phyloP scores from a whole-genome alignment of 2,888 invertebrate genomes.

The Latrodectus elegans region DNA sequence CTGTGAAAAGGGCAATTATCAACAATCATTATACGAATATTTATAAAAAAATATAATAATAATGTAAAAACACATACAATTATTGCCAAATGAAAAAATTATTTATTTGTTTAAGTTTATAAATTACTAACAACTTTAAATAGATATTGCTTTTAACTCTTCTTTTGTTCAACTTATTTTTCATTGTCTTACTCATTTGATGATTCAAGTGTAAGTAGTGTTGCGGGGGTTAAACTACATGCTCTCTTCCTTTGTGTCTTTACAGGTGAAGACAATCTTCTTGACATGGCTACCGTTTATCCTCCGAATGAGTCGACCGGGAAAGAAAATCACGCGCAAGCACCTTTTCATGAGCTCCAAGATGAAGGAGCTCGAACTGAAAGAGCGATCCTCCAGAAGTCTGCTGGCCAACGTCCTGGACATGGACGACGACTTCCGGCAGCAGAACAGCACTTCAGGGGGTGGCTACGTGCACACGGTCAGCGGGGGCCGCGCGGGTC shows the following conservation, averaged over 20 bases:
- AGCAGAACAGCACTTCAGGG: constrained; percentile 48
- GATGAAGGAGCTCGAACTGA: constrained; percentile 86
- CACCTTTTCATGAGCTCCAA: constrained; percentile 84
- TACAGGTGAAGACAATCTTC: constrained; percentile 93
- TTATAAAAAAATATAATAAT: too few species aligned
- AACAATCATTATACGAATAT: too few species aligned
- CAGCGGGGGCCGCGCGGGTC: constrained; percentile 77
- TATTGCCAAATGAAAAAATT: too few species aligned
- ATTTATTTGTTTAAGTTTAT: too few species aligned
- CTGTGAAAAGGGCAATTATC: too few species aligned
- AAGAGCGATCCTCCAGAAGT: constrained; percentile 93
- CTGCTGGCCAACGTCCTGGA: constrained; percentile 96
- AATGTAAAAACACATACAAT: too few species aligned
- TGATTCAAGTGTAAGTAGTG: too few species aligned
- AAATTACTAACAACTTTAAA: too few species aligned
- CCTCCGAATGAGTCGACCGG: constrained; percentile 96
- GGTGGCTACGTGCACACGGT: constrained; percentile 74
- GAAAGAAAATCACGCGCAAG: constrained; percentile 87
- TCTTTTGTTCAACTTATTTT: too few species aligned
- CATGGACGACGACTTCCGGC: constrained; percentile 93
- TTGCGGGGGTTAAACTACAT: too few species aligned
- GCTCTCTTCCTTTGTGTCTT: constrained; percentile 26
- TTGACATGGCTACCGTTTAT: constrained; percentile 98
- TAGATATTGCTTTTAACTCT: too few species aligned
- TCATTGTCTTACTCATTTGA: too few species aligned